Conservation (phyloP, 2,888 invertebrate species). For the Brachynemurus nebulosus region DNA sequence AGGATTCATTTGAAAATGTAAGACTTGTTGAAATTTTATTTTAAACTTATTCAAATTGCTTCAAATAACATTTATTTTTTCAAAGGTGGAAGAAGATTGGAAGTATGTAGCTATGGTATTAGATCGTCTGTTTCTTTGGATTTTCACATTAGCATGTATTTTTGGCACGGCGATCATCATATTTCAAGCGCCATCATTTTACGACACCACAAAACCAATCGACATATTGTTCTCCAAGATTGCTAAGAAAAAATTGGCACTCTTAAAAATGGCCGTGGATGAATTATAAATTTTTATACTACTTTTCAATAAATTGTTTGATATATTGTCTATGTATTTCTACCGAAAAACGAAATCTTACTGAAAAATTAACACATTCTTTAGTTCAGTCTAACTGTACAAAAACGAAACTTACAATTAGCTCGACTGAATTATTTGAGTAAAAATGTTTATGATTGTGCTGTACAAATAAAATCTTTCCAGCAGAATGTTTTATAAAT, state of each 20-base stretch:
- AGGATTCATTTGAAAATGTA: conserved; percentile 88
- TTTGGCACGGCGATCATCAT: conserved; percentile 80
- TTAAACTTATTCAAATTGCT: too few species aligned
- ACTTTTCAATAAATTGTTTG: too few species aligned
- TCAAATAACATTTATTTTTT: conserved; percentile 12
- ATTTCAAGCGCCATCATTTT: conserved; percentile 80
- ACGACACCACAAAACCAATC: conserved; percentile 80
- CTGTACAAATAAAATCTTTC: too few species aligned
- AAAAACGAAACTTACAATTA: too few species aligned
- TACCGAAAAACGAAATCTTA: too few species aligned
- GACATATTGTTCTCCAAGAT: conserved; percentile 84
- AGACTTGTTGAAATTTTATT: conserved; percentile 32
- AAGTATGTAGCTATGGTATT: conserved; percentile 95
- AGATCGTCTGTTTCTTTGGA: conserved; percentile 90
- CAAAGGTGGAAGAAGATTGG: conserved; percentile 93
- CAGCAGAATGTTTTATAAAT: too few species aligned
- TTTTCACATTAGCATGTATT: conserved; percentile 87
- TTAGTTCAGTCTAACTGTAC: too few species aligned
- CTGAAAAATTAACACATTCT: too few species aligned
- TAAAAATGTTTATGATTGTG: too few species aligned
- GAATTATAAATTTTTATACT: conserved; percentile 23
- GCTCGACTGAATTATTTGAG: too few species aligned
- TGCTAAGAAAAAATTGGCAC: conserved; percentile 77
- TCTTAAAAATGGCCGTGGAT: conserved; percentile 73
- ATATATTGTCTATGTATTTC: too few species aligned